A percentile compares a stretch with the other conserved stretches of the same genome.
Conservation (phyloP, 1,140 invertebrate genomes). For the Camponotus floridanus region DNA sequence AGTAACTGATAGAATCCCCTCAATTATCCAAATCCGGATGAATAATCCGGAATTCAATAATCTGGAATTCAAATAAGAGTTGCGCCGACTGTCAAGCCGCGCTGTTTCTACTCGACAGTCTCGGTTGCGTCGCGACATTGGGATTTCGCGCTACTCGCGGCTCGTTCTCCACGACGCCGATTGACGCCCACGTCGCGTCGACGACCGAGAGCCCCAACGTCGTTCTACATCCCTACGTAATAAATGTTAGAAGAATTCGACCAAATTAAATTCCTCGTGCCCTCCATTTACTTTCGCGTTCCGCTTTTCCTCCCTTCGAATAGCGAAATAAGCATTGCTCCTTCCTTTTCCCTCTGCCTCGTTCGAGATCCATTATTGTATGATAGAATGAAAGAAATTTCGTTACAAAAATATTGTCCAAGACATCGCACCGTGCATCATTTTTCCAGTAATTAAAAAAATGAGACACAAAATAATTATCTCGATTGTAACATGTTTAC, state of each 20-base stretch:
- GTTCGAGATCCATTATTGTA: neutral
- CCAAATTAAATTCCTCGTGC: constrained; percentile 80
- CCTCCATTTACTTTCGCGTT: constrained; percentile 59
- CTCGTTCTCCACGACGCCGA: constrained; percentile 39
- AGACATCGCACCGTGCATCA: neutral
- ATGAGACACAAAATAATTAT: neutral
- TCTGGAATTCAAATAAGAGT: constrained; percentile 82
- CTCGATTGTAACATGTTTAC: neutral
- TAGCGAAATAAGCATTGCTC: constrained; percentile 17
- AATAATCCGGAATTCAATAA: constrained; percentile 83
- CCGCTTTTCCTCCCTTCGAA: neutral
- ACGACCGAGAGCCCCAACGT: constrained; percentile 69
- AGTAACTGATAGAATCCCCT: constrained; percentile 79
- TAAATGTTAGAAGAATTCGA: constrained; percentile 79
- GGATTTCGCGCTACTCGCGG: constrained; percentile 33
- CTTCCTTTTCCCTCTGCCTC: neutral
- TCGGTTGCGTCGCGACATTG: constrained; percentile 41
- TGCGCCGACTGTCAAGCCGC: constrained; percentile 67
- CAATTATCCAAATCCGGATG: constrained; percentile 82
- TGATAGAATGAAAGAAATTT: constrained; percentile 3
- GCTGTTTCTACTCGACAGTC: constrained; percentile 30
- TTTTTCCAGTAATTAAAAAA: neutral
- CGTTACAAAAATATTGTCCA: constrained; percentile 7
- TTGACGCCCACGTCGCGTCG: constrained; percentile 50
- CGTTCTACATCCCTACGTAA: constrained; percentile 74